phyloP scores from a whole-genome alignment of 2,113 vertebrate species.

The Caloenas nicobarica region DNA sequence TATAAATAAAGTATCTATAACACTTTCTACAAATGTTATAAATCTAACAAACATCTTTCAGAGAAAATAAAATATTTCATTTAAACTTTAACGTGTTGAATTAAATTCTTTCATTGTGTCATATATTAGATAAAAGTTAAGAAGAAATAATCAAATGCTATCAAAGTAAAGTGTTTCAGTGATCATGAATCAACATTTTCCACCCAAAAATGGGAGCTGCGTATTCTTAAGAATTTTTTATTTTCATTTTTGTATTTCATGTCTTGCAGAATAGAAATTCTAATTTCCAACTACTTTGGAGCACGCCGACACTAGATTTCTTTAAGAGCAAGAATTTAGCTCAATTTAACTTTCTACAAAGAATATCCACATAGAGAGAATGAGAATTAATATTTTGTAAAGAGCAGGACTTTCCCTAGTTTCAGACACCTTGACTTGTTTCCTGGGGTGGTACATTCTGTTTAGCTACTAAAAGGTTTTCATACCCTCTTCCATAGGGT shows the following conservation, averaged over 20 bases:
- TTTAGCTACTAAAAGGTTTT: neutral
- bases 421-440: neutral
- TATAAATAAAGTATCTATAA: neutral
- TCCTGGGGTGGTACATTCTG: neutral
- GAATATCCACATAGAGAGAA: neutral
- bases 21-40: neutral
- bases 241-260: neutral
- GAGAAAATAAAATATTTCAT: neutral
- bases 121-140: neutral
- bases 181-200: neutral
- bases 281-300: neutral
- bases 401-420: neutral
- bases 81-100: neutral
- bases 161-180: neutral
- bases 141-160: neutral
- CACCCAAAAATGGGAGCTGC: neutral
- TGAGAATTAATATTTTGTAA: neutral
- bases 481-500: accelerated
- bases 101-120: neutral
- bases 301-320: neutral
- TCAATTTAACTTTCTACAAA: neutral
- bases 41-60: neutral
- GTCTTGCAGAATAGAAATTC: neutral
- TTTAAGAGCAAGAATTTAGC: neutral
- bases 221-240: neutral